Conservation (phyloP, 2,888 invertebrate species). For the Trichogramma dendrolimi region DNA sequence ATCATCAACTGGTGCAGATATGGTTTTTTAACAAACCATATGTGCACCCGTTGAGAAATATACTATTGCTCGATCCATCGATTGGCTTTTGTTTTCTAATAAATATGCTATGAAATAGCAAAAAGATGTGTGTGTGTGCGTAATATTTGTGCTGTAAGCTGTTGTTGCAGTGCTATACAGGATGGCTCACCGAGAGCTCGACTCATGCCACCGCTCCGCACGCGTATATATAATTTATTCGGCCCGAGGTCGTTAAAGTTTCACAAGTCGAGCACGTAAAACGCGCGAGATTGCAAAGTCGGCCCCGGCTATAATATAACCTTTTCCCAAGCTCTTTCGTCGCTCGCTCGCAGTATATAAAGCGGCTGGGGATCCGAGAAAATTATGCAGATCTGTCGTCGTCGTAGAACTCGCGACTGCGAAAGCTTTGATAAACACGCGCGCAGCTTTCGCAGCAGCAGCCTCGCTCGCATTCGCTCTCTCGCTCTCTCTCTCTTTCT, state of each 20-base stretch:
- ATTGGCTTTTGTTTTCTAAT: too few species aligned
- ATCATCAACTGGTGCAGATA: too few species aligned
- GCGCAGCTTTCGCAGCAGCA: conserved; percentile 21
- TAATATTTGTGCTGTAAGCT: too few species aligned
- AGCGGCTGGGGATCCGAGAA: conserved; percentile 41
- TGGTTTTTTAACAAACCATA: too few species aligned
- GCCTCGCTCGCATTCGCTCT: conserved; percentile 4
- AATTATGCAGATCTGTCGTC: conserved; percentile 48
- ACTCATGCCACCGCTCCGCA: background rate
- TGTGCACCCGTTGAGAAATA: too few species aligned
- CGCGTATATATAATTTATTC: conserved; percentile 25
- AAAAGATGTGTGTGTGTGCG: too few species aligned
- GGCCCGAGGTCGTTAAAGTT: conserved; percentile 37
- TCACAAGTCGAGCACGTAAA: conserved; percentile 47
- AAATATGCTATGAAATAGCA: too few species aligned
- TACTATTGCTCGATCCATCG: too few species aligned
- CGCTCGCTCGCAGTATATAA: background rate
- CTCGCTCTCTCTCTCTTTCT: too few species aligned
- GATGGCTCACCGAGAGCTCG: too few species aligned
- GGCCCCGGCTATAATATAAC: conserved; percentile 19
- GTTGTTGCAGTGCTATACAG: too few species aligned
- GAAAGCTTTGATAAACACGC: conserved; percentile 53
- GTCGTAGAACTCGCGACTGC: conserved; percentile 36
- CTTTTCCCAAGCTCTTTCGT: conserved; percentile 1
- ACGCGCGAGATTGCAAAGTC: conserved; percentile 36